Evolutionary conservation across 2,797 vertebrate genomes (phyloP).

Genomic region (Chrysocyon brachyurus): DNA sequence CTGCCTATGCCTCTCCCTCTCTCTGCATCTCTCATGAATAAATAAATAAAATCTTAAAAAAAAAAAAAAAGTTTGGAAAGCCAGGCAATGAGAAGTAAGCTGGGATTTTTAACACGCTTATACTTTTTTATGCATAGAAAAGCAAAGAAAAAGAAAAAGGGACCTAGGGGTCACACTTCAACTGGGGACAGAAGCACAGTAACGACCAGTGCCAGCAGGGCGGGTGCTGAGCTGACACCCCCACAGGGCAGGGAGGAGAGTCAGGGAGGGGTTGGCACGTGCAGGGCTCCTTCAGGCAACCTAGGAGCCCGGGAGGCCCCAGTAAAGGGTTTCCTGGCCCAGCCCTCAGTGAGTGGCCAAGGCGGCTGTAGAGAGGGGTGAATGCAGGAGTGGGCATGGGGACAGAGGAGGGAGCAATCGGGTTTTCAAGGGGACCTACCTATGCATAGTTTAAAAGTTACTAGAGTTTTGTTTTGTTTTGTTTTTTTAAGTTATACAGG

Average conservation of each 20-base stretch:
- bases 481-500: background rate
- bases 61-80: background rate
- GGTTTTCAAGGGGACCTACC: background rate
- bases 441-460: background rate
- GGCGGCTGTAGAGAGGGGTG: background rate
- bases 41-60: too few relatives aligned
- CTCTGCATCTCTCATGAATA: too few relatives aligned
- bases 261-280: background rate
- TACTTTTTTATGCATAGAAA: background rate
- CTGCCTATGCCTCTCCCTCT: too few relatives aligned
- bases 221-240: background rate
- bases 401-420: too few relatives aligned
- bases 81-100: background rate
- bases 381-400: rapidly evolving
- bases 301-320: background rate
- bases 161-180: background rate
- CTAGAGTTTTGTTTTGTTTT: background rate
- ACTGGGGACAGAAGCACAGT: background rate
- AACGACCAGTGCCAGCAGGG: too few relatives aligned
- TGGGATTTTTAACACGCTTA: background rate
- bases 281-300: background rate
- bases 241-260: background rate
- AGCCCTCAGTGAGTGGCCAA: background rate
- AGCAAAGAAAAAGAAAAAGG: background rate
- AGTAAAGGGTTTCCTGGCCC: background rate